Percentiles rank a stretch among this genome's conserved stretches.
phyloP scores from a whole-genome alignment of 30 jellyfish, hydroid and myxozoan species.

The Phacellophora camtschatica region DNA sequence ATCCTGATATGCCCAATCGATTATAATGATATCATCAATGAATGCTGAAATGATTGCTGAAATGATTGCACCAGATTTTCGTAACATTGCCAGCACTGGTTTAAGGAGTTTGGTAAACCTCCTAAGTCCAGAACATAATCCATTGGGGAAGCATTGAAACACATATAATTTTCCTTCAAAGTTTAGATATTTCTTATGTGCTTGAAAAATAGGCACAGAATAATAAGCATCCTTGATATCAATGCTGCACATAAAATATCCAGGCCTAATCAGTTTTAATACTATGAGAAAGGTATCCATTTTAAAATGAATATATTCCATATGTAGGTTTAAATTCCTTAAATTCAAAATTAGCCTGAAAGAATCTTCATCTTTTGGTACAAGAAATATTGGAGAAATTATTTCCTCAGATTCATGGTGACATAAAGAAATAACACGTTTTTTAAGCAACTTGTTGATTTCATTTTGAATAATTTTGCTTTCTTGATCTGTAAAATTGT shows the following conservation, averaged over 20 bases:
- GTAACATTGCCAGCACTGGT: neutral
- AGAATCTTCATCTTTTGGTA: constrained; percentile 4
- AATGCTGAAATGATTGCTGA: neutral
- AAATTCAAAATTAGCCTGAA: constrained; percentile 1
- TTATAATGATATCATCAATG: neutral
- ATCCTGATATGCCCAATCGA: neutral
- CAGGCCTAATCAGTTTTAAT: neutral
- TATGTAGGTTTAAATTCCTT: neutral
- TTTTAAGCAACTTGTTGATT: neutral
- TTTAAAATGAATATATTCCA: constrained; percentile 21
- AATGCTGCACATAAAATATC: neutral
- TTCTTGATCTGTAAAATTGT: neutral
- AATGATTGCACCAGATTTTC: neutral
- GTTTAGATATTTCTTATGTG: constrained; percentile 9
- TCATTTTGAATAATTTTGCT: neutral
- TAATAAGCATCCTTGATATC: constrained; percentile 45
- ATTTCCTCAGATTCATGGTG: constrained; percentile 16
- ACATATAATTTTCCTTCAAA: neutral
- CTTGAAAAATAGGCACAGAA: neutral
- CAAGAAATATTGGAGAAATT: constrained; percentile 24
- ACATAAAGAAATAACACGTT: neutral
- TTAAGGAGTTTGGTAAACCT: constrained; percentile 7
- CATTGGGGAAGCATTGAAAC: constrained; percentile 11
- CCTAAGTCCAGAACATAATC: neutral
- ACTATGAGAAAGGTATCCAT: constrained; percentile 16